Percentiles rank a stretch among this genome's conserved stretches.
phyloP scores from a whole-genome alignment of 2,888 invertebrate genomes.

The Eristalis intricaria region DNA sequence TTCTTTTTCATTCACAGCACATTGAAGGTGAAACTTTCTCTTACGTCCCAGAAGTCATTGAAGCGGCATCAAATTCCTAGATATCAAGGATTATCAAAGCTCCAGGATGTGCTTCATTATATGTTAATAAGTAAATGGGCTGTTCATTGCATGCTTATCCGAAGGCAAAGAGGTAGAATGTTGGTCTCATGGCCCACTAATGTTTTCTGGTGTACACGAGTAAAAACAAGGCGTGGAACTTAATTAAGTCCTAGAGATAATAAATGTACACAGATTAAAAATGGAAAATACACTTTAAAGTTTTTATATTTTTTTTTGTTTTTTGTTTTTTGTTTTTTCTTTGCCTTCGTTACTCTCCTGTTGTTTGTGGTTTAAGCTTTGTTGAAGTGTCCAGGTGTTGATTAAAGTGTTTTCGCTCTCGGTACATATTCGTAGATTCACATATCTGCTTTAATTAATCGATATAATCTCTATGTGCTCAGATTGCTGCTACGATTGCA shows the following conservation, averaged over 20 bases:
- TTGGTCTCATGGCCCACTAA: slow-evolving; percentile 16
- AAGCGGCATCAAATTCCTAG: slow-evolving; percentile 50
- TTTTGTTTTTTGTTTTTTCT: not conserved
- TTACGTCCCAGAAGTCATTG: slow-evolving; percentile 34
- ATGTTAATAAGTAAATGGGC: slow-evolving; percentile 58
- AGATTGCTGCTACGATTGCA: not conserved
- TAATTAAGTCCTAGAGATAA: slow-evolving; percentile 56
- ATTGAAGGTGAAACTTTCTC: slow-evolving; percentile 20
- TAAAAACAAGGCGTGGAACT: slow-evolving; percentile 36
- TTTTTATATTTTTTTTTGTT: not conserved
- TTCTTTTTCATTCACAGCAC: slow-evolving; percentile 21
- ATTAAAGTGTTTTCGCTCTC: not conserved
- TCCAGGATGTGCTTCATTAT: slow-evolving; percentile 53
- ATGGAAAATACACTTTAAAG: slow-evolving; percentile 48
- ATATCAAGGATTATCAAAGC: slow-evolving; percentile 51
- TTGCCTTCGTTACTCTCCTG: slow-evolving; percentile 10
- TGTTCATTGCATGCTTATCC: slow-evolving; percentile 39
- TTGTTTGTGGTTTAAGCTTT: slow-evolving; percentile 6
- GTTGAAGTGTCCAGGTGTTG: slow-evolving; percentile 8
- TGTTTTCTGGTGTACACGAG: not conserved
- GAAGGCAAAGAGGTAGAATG: slow-evolving; percentile 25
- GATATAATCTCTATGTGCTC: slow-evolving; percentile 18
- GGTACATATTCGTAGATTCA: slow-evolving; percentile 3
- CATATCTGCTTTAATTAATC: slow-evolving; percentile 21
- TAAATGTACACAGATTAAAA: slow-evolving; percentile 50